These are phyloP conservation scores for Dysmachus trigonus DNA, from an alignment of 2,888 invertebrate species.

Conservation along the genomic window DNA sequence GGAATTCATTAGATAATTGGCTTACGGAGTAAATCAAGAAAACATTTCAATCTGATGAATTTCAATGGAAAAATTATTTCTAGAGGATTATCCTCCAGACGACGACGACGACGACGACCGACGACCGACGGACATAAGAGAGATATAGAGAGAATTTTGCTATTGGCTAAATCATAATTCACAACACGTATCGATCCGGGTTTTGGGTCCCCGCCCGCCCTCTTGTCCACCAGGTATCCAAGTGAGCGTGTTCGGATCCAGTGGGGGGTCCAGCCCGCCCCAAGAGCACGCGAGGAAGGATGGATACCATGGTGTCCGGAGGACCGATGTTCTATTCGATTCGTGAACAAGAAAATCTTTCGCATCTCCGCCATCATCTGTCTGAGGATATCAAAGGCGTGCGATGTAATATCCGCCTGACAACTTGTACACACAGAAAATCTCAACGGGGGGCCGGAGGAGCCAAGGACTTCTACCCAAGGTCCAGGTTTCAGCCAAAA, in stretches of 20 bases:
- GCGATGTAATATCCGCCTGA: conserved; percentile 12
- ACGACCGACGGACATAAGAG: no score
- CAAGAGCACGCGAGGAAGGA: not conserved
- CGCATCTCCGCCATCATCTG: conserved; percentile 4
- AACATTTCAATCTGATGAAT: conserved; percentile 46
- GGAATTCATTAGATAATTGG: conserved; percentile 49
- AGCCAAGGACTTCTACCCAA: no score
- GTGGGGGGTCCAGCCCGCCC: not conserved
- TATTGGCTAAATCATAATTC: conserved; percentile 43
- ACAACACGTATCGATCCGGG: conserved; percentile 42
- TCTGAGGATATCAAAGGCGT: conserved; percentile 30
- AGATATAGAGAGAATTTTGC: not conserved
- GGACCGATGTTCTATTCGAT: conserved; percentile 31
- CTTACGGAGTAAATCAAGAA: conserved; percentile 49
- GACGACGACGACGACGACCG: no score
- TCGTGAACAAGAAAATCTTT: conserved; percentile 37
- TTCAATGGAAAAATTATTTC: conserved; percentile 45
- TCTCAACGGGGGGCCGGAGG: not conserved
- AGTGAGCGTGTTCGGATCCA: not conserved
- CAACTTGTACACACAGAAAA: conserved; percentile 24
- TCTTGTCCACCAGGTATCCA: not conserved
- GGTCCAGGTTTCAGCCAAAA: not conserved
- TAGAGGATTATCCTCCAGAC: conserved; percentile 35
- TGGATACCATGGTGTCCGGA: not conserved
- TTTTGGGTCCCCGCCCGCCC: no score